These are phyloP conservation scores for Plumapathes pennacea DNA, from an alignment of 92 coral and sea anemone genomes.

Conservation along the genomic window DNA sequence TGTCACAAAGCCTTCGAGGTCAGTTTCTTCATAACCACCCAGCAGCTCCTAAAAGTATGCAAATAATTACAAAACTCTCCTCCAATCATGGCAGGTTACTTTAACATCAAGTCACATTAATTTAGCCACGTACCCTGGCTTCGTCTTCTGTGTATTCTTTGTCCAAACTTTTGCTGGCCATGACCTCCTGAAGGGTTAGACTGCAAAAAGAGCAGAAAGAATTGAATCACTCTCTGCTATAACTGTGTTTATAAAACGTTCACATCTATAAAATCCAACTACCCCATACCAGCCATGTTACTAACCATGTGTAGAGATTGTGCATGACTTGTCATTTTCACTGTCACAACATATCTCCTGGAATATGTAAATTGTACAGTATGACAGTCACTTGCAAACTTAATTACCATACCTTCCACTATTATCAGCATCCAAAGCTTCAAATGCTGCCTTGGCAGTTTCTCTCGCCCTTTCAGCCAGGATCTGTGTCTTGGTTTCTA, in stretches of 20 bases:
- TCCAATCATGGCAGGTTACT: neutral
- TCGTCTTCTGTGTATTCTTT: slow-evolving; percentile 90
- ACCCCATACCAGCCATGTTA: no score
- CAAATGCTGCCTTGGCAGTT: slow-evolving; percentile 77
- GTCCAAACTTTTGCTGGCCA: slow-evolving; percentile 66
- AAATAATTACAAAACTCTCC: neutral
- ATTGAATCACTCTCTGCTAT: no score
- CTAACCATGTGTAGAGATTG: no score
- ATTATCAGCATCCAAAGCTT: slow-evolving; percentile 60
- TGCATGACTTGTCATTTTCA: no score
- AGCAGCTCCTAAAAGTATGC: slow-evolving; percentile 64
- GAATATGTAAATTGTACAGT: neutral
- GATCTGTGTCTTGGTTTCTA: slow-evolving; percentile 74
- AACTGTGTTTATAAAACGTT: neutral
- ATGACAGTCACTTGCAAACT: neutral
- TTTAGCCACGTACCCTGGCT: slow-evolving; percentile 45
- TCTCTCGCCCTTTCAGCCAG: slow-evolving; percentile 76
- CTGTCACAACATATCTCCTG: no score
- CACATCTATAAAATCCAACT: no score
- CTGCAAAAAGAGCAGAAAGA: slow-evolving; percentile 22
- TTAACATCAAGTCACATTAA: neutral
- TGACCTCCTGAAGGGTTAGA: slow-evolving; percentile 67
- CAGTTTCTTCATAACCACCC: slow-evolving; percentile 84
- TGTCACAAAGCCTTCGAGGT: slow-evolving; percentile 59
- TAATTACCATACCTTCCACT: slow-evolving; percentile 61